Evolutionary conservation across 2,888 invertebrate genomes (phyloP), one percentile per base, ranked within the genome.

Genomic region (Eupithecia dodoneata): DNA sequence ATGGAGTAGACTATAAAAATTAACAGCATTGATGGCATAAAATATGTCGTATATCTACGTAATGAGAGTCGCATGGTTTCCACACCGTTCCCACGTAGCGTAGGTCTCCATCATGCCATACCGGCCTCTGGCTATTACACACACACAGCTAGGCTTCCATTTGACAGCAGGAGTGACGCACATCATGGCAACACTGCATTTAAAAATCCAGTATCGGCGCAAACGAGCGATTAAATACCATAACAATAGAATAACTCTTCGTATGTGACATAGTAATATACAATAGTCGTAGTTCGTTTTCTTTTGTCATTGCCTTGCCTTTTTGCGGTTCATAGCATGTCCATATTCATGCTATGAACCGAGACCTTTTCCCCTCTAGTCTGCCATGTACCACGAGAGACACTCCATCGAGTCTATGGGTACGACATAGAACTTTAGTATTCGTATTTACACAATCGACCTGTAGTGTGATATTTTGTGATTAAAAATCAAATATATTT

Each of bases 151-250:
- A 55, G n/a, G n/a, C 7, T n/a, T 55, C n/a, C 55, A n/a, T 55
- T 6, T 55, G 55, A 55, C 52, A 52, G 55, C 55, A 7, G 55
- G 55, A 55, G 55, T 55, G 55, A 55, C 55, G n/a, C 7, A n/a
- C 7, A n/a, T 55, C 55, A 55, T 52, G 55, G 55, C n/a, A 55
- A 55, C n/a, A 55, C 55, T 55, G 55, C n/a, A n/a, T n/a, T 55
- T 55, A n/a, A 55, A 30, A 55, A n/a, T n/a, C 0, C 7, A 5
- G 7, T 55, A 55, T n/a, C 55, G n/a, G 3, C 18, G 18, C 59
- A 59, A 18, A 59, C 59, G 59, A 59, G 9, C 59, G 18, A 59
- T 3, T 18, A 2, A 5, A 3, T 9, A 59, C n/a, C 9, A 5
- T 18, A 59, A 55, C 52, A 15, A 0, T 49, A 12, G 5, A 52